Evolutionary conservation across 2,113 vertebrate genomes (phyloP), one percentile per base, ranked within the genome.

Genomic region (Poecile atricapillus): DNA sequence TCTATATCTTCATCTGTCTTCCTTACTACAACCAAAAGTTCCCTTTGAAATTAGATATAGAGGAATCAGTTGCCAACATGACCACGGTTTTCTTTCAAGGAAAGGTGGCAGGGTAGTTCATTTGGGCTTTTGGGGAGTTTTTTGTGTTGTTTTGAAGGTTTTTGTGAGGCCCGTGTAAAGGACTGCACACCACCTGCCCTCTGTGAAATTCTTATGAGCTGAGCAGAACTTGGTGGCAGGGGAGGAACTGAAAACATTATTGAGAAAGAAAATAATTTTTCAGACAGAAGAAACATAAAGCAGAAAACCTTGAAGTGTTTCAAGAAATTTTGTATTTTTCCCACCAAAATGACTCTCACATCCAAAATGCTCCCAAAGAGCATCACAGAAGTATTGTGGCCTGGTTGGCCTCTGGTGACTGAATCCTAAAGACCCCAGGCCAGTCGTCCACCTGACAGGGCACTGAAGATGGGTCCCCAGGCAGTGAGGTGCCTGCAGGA

Each of bases 381-480:
- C 24, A n/a, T 56, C 25, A 52, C 47, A 46, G n/a, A 64, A 33
- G 15, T 30, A 7, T 3, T 65, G n/a, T 73, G 41, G 21, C 46
- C 71, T 71, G 13, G 1, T 9, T 82, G 58, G n/a, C 31, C 19
- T 23, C 16, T 39, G 25, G 13, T 86, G n/a, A 52, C 14, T 22
- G 9, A 58, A 50, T 62, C 18, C 63, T 70, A 0, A 1, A 62
- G 52, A 59, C 30, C 22, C 22, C 63, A 49, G 30, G 10, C 28
- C 53, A 31, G n/a, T 24, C 2, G 5, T 19, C 25, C 50, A 56
- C 25, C 14, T 35, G 18, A 52, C 0, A 0, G 50, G 16, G 10
- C n/a, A 37, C 47, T 41, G 64, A 49, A 71, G 33, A 13, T 55
- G 19, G 10, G 30, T 69, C 13, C 15, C 27, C 13, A 60, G 31